Conservation (phyloP, 2,888 invertebrate species). For the Trichacis sp. region DNA sequence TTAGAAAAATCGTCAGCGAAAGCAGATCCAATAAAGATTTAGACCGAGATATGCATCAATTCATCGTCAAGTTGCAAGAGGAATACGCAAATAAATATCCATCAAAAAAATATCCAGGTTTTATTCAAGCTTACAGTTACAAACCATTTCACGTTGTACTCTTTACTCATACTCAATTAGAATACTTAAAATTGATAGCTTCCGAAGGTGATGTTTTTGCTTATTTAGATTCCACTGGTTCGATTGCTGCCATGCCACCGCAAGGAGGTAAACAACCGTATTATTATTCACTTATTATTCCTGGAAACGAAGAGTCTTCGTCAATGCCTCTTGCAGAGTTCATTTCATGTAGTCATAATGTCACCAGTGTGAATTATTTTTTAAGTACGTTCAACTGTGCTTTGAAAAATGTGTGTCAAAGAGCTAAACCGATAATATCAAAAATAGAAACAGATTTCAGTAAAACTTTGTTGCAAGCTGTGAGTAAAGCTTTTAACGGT, state of each 20-base stretch:
- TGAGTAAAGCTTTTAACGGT: constrained; percentile 9
- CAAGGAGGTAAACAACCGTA: constrained; percentile 8
- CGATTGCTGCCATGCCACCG: not conserved
- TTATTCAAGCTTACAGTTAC: constrained; percentile 3
- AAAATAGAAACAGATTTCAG: constrained; percentile 18
- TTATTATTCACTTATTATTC: constrained; percentile 5
- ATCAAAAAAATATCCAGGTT: not conserved
- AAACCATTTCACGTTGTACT: constrained; percentile 14
- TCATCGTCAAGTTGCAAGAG: not conserved
- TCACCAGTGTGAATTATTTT: not conserved
- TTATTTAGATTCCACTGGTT: constrained; percentile 16
- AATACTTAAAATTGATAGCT: constrained; percentile 8
- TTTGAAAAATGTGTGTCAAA: not conserved
- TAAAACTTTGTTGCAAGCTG: not conserved
- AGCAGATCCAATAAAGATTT: constrained; percentile 11
- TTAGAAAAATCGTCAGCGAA: constrained; percentile 16
- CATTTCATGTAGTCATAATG: constrained; percentile 6
- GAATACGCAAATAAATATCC: not conserved
- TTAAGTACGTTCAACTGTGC: not conserved
- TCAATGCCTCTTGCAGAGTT: constrained; percentile 12
- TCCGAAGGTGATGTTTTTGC: constrained; percentile 9
- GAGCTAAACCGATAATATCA: not conserved
- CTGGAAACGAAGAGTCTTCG: not conserved
- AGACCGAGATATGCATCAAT: constrained; percentile 9
- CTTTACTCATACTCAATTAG: constrained; percentile 13